Evolutionary conservation across 2,797 vertebrate genomes (phyloP), one percentile per base, ranked within the genome.

Genomic region (Tamandua tetradactyla): DNA sequence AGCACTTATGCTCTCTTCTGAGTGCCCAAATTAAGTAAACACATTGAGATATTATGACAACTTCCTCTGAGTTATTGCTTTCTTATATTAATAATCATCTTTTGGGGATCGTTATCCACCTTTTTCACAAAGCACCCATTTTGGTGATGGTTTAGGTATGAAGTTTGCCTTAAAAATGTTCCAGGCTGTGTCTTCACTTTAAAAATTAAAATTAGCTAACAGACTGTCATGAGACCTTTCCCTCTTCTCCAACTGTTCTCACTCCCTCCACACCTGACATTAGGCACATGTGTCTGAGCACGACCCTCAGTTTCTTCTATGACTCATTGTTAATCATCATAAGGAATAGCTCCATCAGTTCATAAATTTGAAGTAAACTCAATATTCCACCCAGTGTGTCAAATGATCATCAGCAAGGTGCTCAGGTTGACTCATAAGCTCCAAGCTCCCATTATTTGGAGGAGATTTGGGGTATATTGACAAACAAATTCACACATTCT

Each of bases 321-420:
- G 97, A 87, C 98, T 98, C 98, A 93, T 97, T 96, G 44, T 98
- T 98, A 97, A 98, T 98, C 98, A 98, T 97, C 94, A 61, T 96
- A 97, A 98, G 97, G 90, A 98, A 98, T 78, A 89, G 93, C 97
- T 97, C 98, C 98, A 98, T 97, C 98, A 98, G 98, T 91, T 97
- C 98, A 97, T 98, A 98, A 98, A 98, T 98, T 97, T 98, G 87
- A 94, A 96, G 96, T 69, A 94, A 97, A 94, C 97, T 96, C 96
- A 59, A n/a, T 97, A 98, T 97, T 97, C 98, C 97, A 98, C 98
- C 68, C 96, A 94, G 97, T 96, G 97, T 97, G 97, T 98, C 98
- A 97, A 92, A 82, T 0, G 88, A 92, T 96, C 98, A 98, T 98
- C 98, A 97, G 96, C 97, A 96, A 91, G 96, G 97, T 97, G 96